A percentile compares a stretch with the other conserved stretches of the same genome.
These are phyloP conservation scores for Bovichtus variegatus DNA, from an alignment of 2,797 vertebrate genomes.

Conservation along the genomic window DNA sequence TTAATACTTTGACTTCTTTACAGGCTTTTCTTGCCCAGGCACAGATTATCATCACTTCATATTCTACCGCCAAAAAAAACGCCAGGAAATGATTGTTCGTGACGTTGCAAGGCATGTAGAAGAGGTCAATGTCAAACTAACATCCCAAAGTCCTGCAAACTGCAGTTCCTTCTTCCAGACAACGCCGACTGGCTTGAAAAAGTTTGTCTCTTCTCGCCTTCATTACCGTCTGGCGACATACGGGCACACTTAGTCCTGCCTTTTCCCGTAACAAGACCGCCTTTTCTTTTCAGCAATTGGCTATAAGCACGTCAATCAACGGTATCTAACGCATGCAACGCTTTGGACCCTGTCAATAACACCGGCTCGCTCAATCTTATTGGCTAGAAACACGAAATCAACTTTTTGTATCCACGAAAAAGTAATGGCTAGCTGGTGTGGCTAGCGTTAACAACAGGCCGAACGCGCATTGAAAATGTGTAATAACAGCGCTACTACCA, in stretches of 20 bases:
- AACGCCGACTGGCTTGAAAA: conserved; percentile 53
- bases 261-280: conserved; percentile 88
- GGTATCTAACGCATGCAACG: conserved; percentile 34
- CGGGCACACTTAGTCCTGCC: conserved; percentile 75
- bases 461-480: conserved; percentile 48
- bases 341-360: conserved; percentile 73
- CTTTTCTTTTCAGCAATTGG: conserved; percentile 76
- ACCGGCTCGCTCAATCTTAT: conserved; percentile 52
- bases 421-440: conserved; percentile 74
- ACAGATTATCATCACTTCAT: conserved; percentile 24
- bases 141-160: conserved; percentile 15
- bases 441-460: conserved; percentile 82
- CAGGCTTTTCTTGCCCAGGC: conserved; percentile 46
- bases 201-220: conserved; percentile 72
- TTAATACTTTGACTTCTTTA: conserved; percentile 42
- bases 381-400: conserved; percentile 77
- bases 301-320: conserved; percentile 67
- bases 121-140: neutral
- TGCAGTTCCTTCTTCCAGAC: conserved; percentile 59
- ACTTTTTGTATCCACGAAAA: conserved; percentile 77
- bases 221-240: conserved; percentile 73
- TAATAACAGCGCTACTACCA: conserved; percentile 55
- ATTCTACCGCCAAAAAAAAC: conserved; percentile 24
- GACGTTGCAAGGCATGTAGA: neutral
- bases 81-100: neutral